Base-by-base conservation (phyloP, 2,797 vertebrate genomes). In the Anableps anableps region DNA sequence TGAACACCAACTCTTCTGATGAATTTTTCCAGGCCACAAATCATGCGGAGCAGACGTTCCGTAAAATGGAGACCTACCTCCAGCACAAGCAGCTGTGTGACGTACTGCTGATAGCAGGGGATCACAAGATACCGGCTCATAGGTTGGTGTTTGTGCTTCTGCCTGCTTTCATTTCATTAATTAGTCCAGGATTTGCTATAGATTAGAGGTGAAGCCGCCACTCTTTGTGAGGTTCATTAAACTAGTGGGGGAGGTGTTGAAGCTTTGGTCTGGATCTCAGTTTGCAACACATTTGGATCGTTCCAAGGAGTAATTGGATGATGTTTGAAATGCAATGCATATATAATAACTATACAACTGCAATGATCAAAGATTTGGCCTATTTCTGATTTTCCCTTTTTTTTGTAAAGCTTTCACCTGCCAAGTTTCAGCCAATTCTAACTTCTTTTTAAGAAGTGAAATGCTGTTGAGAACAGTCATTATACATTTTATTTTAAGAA, bases 61-160 rank as follows among this genome's bases (percentile, higher is more conserved):
- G 96, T 77, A 99, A 97, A 91, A 99, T 99, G 97, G 97, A 99
- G 92, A 98, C 92, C 76, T 99, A 99, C 83, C 96, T 99, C 79
- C 98, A 98, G 94, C 97, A 99, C 94, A 98, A 99, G 91, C 97
- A 99, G 93, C 95, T 99, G 81, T 99, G 99, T 34, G 98, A 99
- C 21, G 98, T 99, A 66, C 95, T 99, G 47, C 95, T 99, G 82
- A 96, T 99, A 80, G 98, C 94, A 0, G 98, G 98, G 1, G 96
- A 98, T 85, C 97, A 97, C 79, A 98, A 96, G 93, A 99, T 99
- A 84, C 98, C 98, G 2, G 99, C 99, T 60, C 98, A 99, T 94
- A 97, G 98, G 99, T 98, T 85, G 78, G 93, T 91, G 75, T 81
- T 80, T 79, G 85, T 77, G 68, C 84, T 62, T 80, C 85, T 38